Conservation (phyloP, 2,797 vertebrate species). For the Ptychadena robeensis region DNA sequence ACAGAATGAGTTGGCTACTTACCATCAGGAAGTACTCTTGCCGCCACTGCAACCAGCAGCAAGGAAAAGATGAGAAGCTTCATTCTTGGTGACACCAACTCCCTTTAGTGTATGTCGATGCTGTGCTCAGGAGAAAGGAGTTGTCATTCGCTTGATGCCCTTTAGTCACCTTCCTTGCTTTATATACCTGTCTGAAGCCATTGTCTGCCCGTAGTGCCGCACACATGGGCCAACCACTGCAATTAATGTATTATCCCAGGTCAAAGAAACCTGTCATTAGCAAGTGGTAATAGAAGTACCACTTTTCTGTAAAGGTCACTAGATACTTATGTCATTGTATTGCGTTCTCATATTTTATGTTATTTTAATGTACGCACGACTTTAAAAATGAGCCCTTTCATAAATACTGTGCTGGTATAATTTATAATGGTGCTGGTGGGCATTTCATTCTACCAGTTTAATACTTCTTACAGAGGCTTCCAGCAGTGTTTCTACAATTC, state of each 20-base stretch:
- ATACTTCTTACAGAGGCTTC: neutral
- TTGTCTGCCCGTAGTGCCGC: neutral
- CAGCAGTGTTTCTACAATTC: too few species aligned
- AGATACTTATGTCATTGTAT: constrained; percentile 31
- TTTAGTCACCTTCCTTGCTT: neutral
- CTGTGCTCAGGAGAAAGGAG: neutral
- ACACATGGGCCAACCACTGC: neutral
- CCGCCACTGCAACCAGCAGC: constrained; percentile 32
- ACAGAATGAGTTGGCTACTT: constrained; percentile 1
- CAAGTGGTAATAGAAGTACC: neutral
- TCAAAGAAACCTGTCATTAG: constrained; percentile 36
- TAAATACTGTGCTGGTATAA: neutral
- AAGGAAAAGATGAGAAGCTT: constrained; percentile 38
- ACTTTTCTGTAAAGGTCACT: constrained; percentile 10
- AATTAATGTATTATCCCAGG: constrained; percentile 31
- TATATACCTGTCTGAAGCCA: constrained; percentile 33
- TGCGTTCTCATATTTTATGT: constrained; percentile 18
- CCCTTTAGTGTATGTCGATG: neutral
- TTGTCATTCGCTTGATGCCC: neutral
- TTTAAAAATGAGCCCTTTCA: neutral
- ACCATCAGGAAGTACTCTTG: constrained; percentile 6
- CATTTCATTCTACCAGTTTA: neutral
- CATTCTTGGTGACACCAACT: constrained; percentile 9
- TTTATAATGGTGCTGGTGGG: neutral
- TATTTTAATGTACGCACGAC: neutral